Evolutionary conservation across 2,113 vertebrate species (phyloP).

Genomic region (Neodontobutis hainanensis): DNA sequence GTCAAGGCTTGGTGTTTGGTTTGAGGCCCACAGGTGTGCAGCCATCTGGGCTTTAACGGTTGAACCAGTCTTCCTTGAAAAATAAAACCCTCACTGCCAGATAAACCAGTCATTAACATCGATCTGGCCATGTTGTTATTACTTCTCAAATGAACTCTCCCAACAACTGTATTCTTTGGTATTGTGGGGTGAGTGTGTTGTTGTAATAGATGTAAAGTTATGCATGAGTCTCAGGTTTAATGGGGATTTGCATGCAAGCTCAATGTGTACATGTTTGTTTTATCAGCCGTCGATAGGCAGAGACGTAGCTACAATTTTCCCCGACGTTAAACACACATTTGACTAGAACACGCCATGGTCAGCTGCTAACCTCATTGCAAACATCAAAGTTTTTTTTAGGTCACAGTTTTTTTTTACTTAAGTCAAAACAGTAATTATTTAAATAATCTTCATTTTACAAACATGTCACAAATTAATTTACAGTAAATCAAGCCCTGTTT

Average conservation of each 20-base stretch:
- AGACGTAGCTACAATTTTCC: constrained; percentile 34
- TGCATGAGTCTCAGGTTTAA: neutral
- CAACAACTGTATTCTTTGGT: too few species aligned
- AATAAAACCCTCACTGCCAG: constrained; percentile 40
- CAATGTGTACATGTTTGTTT: constrained; percentile 28
- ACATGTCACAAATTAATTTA: neutral
- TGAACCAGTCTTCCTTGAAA: constrained; percentile 65
- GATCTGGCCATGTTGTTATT: constrained; percentile 32
- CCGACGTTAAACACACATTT: constrained; percentile 60
- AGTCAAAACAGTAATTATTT: constrained; percentile 8
- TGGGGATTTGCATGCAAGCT: constrained; percentile 12
- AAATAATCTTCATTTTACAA: constrained; percentile 1
- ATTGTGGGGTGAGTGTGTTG: neutral
- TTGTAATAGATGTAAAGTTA: neutral
- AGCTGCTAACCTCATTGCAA: constrained; percentile 48
- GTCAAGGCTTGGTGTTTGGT: constrained; percentile 30
- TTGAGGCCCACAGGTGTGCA: constrained; percentile 72
- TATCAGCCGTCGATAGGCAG: constrained; percentile 13
- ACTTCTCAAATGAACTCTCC: constrained; percentile 11
- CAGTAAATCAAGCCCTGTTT: neutral
- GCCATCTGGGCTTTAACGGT: constrained; percentile 74
- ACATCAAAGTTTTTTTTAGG: constrained; percentile 30
- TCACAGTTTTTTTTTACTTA: constrained; percentile 2
- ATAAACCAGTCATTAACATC: constrained; percentile 47
- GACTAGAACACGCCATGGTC: constrained; percentile 48